Percentiles rank a stretch among this genome's conserved stretches.
These are phyloP conservation scores for Cygnus atratus DNA, from an alignment of 2,113 vertebrate genomes.

Conservation along the genomic window DNA sequence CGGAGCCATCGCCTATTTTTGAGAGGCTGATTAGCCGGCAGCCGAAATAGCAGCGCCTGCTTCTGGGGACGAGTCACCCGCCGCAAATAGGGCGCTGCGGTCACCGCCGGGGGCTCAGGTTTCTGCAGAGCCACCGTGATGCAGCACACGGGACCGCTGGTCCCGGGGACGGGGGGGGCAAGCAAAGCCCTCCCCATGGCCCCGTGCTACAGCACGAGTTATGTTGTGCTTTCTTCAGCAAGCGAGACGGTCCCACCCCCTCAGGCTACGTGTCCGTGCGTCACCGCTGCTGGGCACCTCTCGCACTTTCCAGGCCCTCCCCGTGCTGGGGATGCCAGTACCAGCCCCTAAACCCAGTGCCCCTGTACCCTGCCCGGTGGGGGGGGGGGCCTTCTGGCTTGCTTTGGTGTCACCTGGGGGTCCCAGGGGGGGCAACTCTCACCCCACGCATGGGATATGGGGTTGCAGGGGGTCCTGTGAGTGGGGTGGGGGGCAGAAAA, in stretches of 20 bases:
- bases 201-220: rapidly evolving
- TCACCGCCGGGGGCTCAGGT: conserved; percentile 22
- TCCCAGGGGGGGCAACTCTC: neutral
- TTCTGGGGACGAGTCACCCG: conserved; percentile 17
- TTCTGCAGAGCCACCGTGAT: conserved; percentile 52
- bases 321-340: neutral
- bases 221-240: rapidly evolving
- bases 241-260: neutral
- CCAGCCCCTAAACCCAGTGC: rapidly evolving
- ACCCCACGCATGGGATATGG: neutral
- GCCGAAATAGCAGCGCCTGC: conserved; percentile 61
- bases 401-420: neutral
- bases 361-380: neutral
- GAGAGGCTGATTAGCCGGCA: conserved; percentile 32
- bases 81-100: conserved; percentile 39
- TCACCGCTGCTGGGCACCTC: neutral
- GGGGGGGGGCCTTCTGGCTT: neutral
- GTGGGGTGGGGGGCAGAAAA: rapidly evolving
- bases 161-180: neutral
- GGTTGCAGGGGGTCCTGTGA: neutral
- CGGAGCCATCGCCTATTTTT: conserved; percentile 62
- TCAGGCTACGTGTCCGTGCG: neutral
- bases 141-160: neutral
- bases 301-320: neutral
- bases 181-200: neutral